Evolutionary conservation across 2,797 vertebrate species (phyloP).

Genomic region (Adelosebastes latens): DNA sequence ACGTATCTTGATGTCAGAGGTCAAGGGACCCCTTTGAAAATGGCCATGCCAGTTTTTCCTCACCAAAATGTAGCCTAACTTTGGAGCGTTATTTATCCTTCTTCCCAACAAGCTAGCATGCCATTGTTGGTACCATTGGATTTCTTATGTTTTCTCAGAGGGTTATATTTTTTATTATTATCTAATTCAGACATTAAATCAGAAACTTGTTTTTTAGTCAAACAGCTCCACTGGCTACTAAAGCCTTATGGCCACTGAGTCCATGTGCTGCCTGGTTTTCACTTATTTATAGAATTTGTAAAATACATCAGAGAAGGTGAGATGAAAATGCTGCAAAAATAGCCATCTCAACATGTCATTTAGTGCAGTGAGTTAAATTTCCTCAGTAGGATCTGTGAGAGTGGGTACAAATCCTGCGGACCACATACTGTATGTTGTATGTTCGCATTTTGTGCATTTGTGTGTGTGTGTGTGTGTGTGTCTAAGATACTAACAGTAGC

Average conservation of each 20-base stretch:
- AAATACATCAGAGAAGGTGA: constrained; percentile 37
- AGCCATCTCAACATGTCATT: constrained; percentile 12
- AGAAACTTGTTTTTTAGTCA: constrained; percentile 60
- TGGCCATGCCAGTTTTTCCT: too few relatives aligned
- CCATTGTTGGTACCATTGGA: too few relatives aligned
- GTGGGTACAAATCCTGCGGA: constrained; percentile 24
- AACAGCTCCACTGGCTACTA: constrained; percentile 30
- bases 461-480: constrained; percentile 23
- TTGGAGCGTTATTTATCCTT: too few relatives aligned
- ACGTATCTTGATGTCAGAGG: too few relatives aligned
- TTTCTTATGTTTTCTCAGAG: too few relatives aligned
- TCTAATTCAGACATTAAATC: constrained; percentile 45
- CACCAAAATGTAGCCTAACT: too few relatives aligned
- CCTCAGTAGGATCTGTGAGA: not conserved
- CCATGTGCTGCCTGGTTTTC: constrained; percentile 4
- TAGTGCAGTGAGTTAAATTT: not conserved
- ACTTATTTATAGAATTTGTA: constrained; percentile 68
- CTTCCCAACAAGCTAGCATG: too few relatives aligned
- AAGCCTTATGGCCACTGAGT: constrained; percentile 20
- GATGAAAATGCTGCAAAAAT: constrained; percentile 46
- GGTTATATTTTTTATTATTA: constrained; percentile 27
- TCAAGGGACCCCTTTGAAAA: too few relatives aligned
- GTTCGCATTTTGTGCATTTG: not conserved
- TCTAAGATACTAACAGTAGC: constrained; percentile 62
- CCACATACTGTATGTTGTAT: constrained; percentile 8